phyloP scores from a whole-genome alignment of 2,113 vertebrate species.

The Vulpes vulpes region DNA sequence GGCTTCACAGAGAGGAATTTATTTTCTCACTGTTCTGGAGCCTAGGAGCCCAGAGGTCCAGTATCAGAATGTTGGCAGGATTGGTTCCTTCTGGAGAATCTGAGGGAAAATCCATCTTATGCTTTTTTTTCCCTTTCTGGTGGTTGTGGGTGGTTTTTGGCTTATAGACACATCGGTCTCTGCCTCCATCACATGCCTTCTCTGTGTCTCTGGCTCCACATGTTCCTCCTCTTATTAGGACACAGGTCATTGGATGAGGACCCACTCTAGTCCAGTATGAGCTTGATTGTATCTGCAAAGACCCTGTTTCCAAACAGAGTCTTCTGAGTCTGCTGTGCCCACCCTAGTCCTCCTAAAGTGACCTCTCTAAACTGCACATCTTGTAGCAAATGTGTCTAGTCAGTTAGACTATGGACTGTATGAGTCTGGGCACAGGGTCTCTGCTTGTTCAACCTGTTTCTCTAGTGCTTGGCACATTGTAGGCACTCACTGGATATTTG shows the following conservation, averaged over 20 bases:
- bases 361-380: background rate
- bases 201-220: background rate
- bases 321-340: background rate
- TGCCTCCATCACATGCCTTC: background rate
- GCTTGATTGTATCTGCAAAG: background rate
- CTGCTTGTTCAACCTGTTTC: background rate
- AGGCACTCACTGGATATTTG: background rate
- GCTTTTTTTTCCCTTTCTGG: background rate
- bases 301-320: background rate
- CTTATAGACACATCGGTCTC: background rate
- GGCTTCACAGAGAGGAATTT: background rate
- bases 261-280: background rate
- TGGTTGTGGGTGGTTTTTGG: background rate
- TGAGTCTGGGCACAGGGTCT: background rate
- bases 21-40: background rate
- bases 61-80: accelerated
- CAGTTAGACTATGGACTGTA: background rate
- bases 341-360: background rate
- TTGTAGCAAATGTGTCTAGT: background rate
- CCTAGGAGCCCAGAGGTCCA: background rate
- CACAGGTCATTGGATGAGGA: background rate
- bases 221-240: background rate
- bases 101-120: background rate
- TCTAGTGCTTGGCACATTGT: background rate
- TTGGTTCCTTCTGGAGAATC: background rate